Evolutionary conservation across 2,888 invertebrate species (phyloP), one percentile per base, ranked within the genome.

Genomic region (Drosophila flavopinicola): DNA sequence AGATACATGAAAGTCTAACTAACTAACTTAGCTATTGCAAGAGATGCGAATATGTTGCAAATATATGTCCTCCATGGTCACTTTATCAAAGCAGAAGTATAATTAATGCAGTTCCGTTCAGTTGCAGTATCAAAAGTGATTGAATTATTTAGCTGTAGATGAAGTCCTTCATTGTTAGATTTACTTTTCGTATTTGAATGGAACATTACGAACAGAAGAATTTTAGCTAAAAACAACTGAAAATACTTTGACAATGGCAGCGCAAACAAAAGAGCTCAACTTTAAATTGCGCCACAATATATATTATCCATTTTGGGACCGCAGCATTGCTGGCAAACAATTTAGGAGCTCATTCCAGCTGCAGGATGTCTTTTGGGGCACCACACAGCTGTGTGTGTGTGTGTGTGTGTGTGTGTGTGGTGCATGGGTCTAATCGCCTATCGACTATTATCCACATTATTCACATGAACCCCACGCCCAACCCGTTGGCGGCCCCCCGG

Each of bases 371-470:
- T 32, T 9, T 17, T 32, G 13, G 13, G 9, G 44, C 44, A 3
- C 60, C 44, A 3, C 60, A 38, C 45, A 32, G 63, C 37, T 44
- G 71, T 61, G 32, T 23, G 33, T 24, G 49, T 61, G 32, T 23
- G 33, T 24, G 49, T 61, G 32, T 23, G 33, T 24, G 49, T 61
- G 32, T 23, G 33, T 61, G 32, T 23, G 33, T 24, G 49, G 56
- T 51, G 45, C 44, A 53, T 49, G 57, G 45, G 41, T 47, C 57
- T 75, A 71, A 71, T 76, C 72, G 77, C 66, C 71, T 71, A 71
- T 71, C 65, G 72, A 76, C 66, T 71, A 65, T 76, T 70, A 73
- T 66, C 53, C 68, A 66, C 67, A 69, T 69, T 69, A 75, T 71
- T 71, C 76, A 75, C 76, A 70, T 64, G 49, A 41, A 20, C 9